These are phyloP conservation scores for Channa striata DNA, from an alignment of 2,797 vertebrate species.

Conservation along the genomic window DNA sequence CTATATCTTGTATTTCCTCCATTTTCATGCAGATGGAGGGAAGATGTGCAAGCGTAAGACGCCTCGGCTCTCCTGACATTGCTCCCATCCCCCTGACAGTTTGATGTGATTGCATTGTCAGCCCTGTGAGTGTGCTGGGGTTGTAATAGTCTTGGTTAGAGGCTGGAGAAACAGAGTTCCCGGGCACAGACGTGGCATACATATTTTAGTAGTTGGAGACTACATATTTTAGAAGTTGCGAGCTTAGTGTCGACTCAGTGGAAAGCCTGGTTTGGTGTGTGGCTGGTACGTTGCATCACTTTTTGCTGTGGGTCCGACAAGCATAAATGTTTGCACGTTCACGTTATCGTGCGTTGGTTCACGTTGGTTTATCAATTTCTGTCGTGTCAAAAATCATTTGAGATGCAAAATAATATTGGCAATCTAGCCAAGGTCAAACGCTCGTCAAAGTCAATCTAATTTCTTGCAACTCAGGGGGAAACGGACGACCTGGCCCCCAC, in stretches of 20 bases:
- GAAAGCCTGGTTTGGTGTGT: constrained; percentile 45
- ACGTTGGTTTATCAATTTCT: constrained; percentile 16
- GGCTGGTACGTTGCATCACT: constrained; percentile 31
- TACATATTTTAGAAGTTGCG: constrained; percentile 71
- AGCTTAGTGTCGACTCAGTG: constrained; percentile 51
- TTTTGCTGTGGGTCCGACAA: constrained; percentile 1
- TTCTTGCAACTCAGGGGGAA: constrained; percentile 68
- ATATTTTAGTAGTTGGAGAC: constrained; percentile 68
- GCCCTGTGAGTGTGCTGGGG: constrained; percentile 35
- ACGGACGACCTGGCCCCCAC: constrained; percentile 65
- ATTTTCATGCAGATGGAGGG: constrained; percentile 63
- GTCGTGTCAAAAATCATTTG: constrained; percentile 25
- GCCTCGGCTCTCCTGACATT: constrained; percentile 49
- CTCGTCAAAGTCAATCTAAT: constrained; percentile 77
- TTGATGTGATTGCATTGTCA: constrained; percentile 67
- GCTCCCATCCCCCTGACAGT: constrained; percentile 45
- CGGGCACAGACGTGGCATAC: constrained; percentile 53
- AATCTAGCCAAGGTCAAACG: constrained; percentile 64
- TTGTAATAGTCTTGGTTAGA: constrained; percentile 35
- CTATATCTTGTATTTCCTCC: constrained; percentile 69
- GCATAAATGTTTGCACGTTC: not conserved
- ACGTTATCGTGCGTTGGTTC: no score
- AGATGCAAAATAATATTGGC: constrained; percentile 33
- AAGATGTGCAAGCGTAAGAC: constrained; percentile 30
- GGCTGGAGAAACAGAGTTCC: constrained; percentile 44